phyloP scores from a whole-genome alignment of 2,888 invertebrate species.

The Digitonthophagus gazella region DNA sequence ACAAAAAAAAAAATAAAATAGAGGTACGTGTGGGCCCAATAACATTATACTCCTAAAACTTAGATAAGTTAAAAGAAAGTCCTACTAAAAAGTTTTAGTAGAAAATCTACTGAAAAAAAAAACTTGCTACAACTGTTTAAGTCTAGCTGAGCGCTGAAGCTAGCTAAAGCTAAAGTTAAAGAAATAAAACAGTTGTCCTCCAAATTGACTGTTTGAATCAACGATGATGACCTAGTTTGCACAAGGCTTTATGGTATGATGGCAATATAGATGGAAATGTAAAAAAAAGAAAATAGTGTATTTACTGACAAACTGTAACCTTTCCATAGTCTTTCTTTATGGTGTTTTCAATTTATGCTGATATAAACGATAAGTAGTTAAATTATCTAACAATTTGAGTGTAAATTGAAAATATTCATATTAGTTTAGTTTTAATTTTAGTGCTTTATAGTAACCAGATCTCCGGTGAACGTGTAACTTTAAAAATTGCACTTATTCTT shows the following conservation, averaged over 20 bases:
- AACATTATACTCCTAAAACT: background rate
- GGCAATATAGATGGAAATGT: slow-evolving; percentile 13
- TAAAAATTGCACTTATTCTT: too few species aligned
- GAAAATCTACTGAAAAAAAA: too few species aligned
- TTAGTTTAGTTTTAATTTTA: slow-evolving; percentile 30
- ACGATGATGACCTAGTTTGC: slow-evolving; percentile 13
- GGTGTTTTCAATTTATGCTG: background rate
- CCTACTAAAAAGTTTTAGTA: too few species aligned
- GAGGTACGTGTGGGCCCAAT: background rate
- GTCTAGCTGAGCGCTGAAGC: background rate
- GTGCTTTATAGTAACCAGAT: slow-evolving; percentile 22
- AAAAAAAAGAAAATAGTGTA: slow-evolving; percentile 10
- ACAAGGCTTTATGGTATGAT: slow-evolving; percentile 7
- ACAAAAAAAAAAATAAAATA: background rate
- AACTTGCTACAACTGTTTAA: too few species aligned
- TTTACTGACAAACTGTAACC: background rate
- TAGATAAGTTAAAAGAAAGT: too few species aligned
- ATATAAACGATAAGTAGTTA: slow-evolving; percentile 7
- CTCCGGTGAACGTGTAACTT: slow-evolving; percentile 17
- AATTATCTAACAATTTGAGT: slow-evolving; percentile 20
- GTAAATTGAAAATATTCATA: slow-evolving; percentile 23
- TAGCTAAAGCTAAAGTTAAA: background rate
- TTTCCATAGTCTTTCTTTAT: background rate
- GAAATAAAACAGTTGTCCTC: background rate
- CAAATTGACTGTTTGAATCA: background rate